A percentile compares a stretch with the other conserved stretches of the same genome.
These are phyloP conservation scores for Hydrotaea cyrtoneurina DNA, from an alignment of 2,888 invertebrate genomes.

Conservation along the genomic window DNA sequence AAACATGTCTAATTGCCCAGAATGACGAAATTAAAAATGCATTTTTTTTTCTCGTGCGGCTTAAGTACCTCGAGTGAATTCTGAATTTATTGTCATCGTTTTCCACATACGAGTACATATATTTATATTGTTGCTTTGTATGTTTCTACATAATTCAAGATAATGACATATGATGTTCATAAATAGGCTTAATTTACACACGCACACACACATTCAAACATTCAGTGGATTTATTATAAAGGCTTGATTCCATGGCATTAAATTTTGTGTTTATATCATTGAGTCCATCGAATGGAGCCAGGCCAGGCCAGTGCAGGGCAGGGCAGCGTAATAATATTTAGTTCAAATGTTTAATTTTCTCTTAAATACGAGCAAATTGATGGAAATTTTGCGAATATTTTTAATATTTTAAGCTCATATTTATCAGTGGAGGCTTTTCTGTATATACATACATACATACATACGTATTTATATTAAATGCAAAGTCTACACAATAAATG, in stretches of 20 bases:
- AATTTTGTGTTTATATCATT: background rate
- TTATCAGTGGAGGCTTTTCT: background rate
- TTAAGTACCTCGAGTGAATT: background rate
- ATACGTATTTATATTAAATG: too few species aligned
- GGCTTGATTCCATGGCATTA: background rate
- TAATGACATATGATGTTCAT: constrained; percentile 12
- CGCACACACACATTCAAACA: background rate
- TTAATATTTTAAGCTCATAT: background rate
- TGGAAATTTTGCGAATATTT: background rate
- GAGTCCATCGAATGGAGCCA: background rate
- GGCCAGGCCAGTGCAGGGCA: too few species aligned
- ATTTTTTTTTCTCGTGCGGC: background rate
- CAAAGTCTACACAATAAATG: too few species aligned
- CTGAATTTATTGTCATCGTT: background rate
- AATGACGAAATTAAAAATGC: background rate
- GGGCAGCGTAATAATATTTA: background rate
- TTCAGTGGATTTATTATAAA: too few species aligned
- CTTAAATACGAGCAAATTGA: background rate
- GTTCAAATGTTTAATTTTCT: background rate
- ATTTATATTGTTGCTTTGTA: background rate
- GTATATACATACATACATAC: too few species aligned
- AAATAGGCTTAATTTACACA: constrained; percentile 19
- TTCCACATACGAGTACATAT: background rate
- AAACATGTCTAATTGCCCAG: background rate
- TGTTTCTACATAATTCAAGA: constrained; percentile 2